Evolutionary conservation across 1,140 invertebrate species (phyloP), one percentile per base, ranked within the genome.

Genomic region (Drosophila nigromelanica): DNA sequence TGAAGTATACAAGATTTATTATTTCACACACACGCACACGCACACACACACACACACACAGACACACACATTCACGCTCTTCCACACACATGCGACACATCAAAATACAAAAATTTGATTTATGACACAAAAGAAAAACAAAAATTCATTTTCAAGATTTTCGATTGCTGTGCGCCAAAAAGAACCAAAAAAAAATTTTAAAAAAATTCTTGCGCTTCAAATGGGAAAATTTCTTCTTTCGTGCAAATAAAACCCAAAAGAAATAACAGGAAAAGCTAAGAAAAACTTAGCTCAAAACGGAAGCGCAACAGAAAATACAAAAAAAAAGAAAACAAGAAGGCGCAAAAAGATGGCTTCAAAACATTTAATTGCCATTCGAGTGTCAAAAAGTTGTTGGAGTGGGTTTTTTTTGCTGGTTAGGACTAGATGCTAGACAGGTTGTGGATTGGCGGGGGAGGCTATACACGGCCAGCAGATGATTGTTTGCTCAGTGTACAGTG

Each of bases 351-450:
- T 90, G 87, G 85, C 85, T 48, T 90, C 87, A 87, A 89, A 89
- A 89, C 75, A 56, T 89, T 75, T 89, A 89, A 89, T 89, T 89
- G 83, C 83, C 83, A 89, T 89, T 89, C 82, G 61, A 75, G 69
- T 80, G 77, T 80, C 72, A 62, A 70, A 70, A 76, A 72, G 43
- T 59, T 74, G 58, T 62, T 70, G 58, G 30, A 37, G 52, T 48
- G 51, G 43, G 43, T 62, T 54, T 45, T 27, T 18, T 12, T 59
- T 47, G 18, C 6, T 24, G 5, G 6, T 4, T 27, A 15, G 15
- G 4, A 24, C 24, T 11, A 37, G 43, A 4, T 10, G 14, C 5
- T 15, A 30, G 37, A 54, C 18, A 37, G 15, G 27, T 27, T 7
- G 15, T 27, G 33, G 45, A 18, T 40, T 50, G 18, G n/a, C 27